phyloP scores from a whole-genome alignment of 2,888 invertebrate species.

The Macaria notata region DNA sequence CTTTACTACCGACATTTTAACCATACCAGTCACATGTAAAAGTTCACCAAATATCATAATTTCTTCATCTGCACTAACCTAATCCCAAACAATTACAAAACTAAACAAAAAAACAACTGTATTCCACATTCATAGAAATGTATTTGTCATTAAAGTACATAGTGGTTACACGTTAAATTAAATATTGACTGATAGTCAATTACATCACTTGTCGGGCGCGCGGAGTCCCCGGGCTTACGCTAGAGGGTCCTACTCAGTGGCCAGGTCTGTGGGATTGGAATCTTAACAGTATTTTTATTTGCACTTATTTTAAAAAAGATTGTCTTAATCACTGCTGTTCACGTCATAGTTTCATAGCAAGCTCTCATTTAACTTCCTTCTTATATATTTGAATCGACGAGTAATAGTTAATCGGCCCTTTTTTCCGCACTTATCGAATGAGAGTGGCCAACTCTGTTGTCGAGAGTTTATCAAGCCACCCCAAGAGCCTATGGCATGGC shows the following conservation, averaged over 20 bases:
- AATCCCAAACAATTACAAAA: too few relatives aligned
- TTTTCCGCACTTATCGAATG: too few relatives aligned
- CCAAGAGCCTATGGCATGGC: too few relatives aligned
- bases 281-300: slow-evolving; percentile 23
- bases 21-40: too few relatives aligned
- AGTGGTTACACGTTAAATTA: slow-evolving; percentile 58
- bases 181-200: slow-evolving; percentile 45
- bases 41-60: too few relatives aligned
- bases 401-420: too few relatives aligned
- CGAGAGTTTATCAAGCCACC: too few relatives aligned
- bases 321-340: slow-evolving; percentile 16
- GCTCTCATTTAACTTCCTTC: slow-evolving; percentile 4
- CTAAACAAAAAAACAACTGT: slow-evolving; percentile 10
- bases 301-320: slow-evolving; percentile 43
- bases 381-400: not conserved
- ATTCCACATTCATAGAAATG: slow-evolving; percentile 63
- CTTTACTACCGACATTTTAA: too few relatives aligned
- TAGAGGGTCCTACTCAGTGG: slow-evolving; percentile 13
- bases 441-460: too few relatives aligned
- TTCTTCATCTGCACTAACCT: too few relatives aligned
- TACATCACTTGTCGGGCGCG: slow-evolving; percentile 39
- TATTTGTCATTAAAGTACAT: slow-evolving; percentile 60
- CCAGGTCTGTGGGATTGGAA: slow-evolving; percentile 7
- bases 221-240: slow-evolving; percentile 23
- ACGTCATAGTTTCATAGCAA: slow-evolving; percentile 45